Percentiles rank a stretch among this genome's conserved stretches.
Conservation (phyloP, 2,113 vertebrate species). For the Hippoglossus stenolepis region DNA sequence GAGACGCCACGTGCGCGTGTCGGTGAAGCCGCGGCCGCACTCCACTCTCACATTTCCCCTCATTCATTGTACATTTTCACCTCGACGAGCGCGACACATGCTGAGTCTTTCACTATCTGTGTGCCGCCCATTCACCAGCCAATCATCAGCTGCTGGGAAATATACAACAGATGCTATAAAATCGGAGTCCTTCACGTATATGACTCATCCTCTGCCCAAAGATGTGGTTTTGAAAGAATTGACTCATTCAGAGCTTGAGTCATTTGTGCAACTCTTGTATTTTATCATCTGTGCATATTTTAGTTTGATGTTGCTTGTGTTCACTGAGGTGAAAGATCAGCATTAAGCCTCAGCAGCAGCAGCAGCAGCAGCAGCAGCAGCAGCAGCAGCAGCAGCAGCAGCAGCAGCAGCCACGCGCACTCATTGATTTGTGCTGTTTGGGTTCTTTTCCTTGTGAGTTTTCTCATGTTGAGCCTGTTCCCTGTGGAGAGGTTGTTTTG, state of each 20-base stretch:
- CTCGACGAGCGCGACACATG: conserved; percentile 3
- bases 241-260: conserved; percentile 12
- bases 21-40: not conserved
- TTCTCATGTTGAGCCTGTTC: conserved; percentile 24
- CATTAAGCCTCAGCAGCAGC: too few relatives aligned
- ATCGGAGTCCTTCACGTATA: conserved; percentile 10
- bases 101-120: not conserved
- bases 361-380: too few relatives aligned
- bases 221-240: conserved; percentile 5
- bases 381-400: too few relatives aligned
- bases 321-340: conserved; percentile 9
- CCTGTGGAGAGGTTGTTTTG: conserved; percentile 25
- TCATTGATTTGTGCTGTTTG: conserved; percentile 50
- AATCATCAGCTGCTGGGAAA: conserved; percentile 13
- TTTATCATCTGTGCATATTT: not conserved
- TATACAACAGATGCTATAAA: conserved; percentile 21
- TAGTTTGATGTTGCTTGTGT: not conserved
- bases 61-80: conserved; percentile 11
- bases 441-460: not conserved
- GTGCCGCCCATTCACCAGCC: conserved; percentile 9
- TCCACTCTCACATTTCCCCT: not conserved
- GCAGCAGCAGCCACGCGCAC: not conserved
- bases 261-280: conserved; percentile 12
- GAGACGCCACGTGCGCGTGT: conserved; percentile 1
- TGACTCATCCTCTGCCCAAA: conserved; percentile 7